Base-by-base conservation (phyloP, 1,140 invertebrate species). In the Ceratosolen solmsi region DNA sequence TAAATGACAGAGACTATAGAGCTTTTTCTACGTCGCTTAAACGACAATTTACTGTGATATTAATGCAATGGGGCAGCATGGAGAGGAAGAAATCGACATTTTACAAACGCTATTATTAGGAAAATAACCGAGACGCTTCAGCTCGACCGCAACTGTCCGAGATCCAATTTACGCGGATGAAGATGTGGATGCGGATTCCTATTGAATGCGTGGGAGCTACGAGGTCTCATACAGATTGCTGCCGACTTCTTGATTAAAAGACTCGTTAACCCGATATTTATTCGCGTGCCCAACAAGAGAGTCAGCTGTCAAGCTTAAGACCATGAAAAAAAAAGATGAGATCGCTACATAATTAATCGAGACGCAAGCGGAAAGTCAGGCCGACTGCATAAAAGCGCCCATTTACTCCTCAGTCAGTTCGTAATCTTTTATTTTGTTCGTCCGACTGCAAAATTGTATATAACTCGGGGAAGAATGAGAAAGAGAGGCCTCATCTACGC, bases 301-400 rank as follows among this genome's bases (percentile, higher is more conserved):
- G 30, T 56, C 30, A 74, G 30, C 30, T 22, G 71, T 33, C 27
- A 3, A 13, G 27, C 13, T 1, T 4, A 63, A 11, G 30, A 20
- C 13, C 4, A 36, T 63, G 25, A 17, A 63, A 63, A 20, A 17
- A n/a, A n/a, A n/a, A n/a, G n/a, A n/a, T n/a, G 7, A 15, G 2
- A 17, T 15, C 20, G 33, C 33, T 75, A 54, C 73, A 75, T 75
- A 75, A 75, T 75, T 58, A 75, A 75, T 75, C 73, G 73, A 25
- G n/a, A 22, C 51, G 38, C 72, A 11, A 38, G 51, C 51, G 38
- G 7, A 25, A 22, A 65, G 11, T 4, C n/a, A n/a, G n/a, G n/a
- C n/a, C n/a, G n/a, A n/a, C n/a, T n/a, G n/a, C n/a, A n/a, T n/a
- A n/a, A n/a, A n/a, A n/a, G n/a, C n/a, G n/a, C n/a, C n/a, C n/a